Base-by-base conservation (phyloP, 2,797 vertebrate species). In the Microhierax caerulescens region DNA sequence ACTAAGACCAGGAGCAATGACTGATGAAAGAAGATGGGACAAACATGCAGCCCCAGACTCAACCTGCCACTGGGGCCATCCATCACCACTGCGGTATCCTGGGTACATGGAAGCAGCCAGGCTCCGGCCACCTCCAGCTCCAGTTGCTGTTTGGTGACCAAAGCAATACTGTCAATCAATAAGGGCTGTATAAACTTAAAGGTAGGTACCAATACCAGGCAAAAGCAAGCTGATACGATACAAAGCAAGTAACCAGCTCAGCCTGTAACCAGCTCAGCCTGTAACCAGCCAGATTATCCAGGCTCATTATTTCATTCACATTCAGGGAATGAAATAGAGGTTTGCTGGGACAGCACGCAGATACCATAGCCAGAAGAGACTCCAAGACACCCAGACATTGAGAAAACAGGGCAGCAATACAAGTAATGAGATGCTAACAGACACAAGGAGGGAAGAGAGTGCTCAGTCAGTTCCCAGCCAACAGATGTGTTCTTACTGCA, bases 361-460 rank as follows among this genome's bases (percentile, higher is more conserved):
- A 68, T 21, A 94, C 43, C 65, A 64, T 3, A 84, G 70, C 54
- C 63, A 72, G 43, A 41, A 85, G 34, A 92, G 12, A 59, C 36
- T 56, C 43, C 1, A 1, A 68, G 37, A 83, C 73, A 95, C 43
- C 16, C 53, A 74, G 39, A 56, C 9, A 4, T 16, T 27, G n/a
- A 88, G 72, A 56, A 91, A 83, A 90, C 50, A 91, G 41, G 37
- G 51, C 30, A 91, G 36, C 75, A 96, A 84, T 88, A 85, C 63
- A 78, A 63, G 34, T 45, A 87, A 64, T 50, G 80, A 92, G 78
- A 87, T 47, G 77, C 28, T 82, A 94, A 79, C 28, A 78, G 65
- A 72, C 32, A 70, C 63, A 45, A 81, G 65, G 59, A 85, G 34
- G 53, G 37, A 87, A 79, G 63, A 85, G 36, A 77, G 37, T 21